These are phyloP conservation scores for Keiferia lycopersicella DNA, from an alignment of 2,888 invertebrate genomes.

Conservation along the genomic window DNA sequence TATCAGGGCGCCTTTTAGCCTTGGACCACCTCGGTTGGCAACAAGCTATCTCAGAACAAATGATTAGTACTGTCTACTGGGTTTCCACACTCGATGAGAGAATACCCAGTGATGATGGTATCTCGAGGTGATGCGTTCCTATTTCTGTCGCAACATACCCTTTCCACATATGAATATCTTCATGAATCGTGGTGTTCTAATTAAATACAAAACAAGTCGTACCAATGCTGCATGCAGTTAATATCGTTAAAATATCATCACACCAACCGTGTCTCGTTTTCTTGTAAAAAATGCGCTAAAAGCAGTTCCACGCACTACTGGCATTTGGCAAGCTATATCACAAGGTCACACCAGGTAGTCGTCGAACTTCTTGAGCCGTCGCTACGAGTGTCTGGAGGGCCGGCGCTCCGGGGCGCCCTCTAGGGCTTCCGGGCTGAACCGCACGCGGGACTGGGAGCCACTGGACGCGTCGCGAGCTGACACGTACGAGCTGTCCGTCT, in stretches of 20 bases:
- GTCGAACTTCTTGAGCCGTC: conserved; percentile 73
- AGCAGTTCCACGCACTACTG: conserved; percentile 55
- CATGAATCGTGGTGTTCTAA: not conserved
- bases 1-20: not conserved
- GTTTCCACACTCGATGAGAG: too few species aligned
- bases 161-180: not conserved
- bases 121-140: too few species aligned
- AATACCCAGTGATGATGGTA: too few species aligned
- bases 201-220: not conserved
- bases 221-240: not conserved
- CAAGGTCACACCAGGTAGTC: conserved; percentile 72
- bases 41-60: too few species aligned
- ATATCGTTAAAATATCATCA: not conserved
- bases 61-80: too few species aligned
- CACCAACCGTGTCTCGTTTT: not conserved
- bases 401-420: conserved; percentile 72
- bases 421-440: conserved; percentile 89
- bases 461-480: conserved; percentile 90
- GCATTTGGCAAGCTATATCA: conserved; percentile 35
- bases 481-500: conserved; percentile 91
- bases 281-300: conserved; percentile 37
- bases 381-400: conserved; percentile 68
- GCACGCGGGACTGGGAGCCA: conserved; percentile 86
- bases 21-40: too few species aligned
- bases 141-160: not conserved